A percentile compares a stretch with the other conserved stretches of the same genome.
Evolutionary conservation across 2,113 vertebrate genomes (phyloP).

Genomic region (Alligator mississippiensis): DNA sequence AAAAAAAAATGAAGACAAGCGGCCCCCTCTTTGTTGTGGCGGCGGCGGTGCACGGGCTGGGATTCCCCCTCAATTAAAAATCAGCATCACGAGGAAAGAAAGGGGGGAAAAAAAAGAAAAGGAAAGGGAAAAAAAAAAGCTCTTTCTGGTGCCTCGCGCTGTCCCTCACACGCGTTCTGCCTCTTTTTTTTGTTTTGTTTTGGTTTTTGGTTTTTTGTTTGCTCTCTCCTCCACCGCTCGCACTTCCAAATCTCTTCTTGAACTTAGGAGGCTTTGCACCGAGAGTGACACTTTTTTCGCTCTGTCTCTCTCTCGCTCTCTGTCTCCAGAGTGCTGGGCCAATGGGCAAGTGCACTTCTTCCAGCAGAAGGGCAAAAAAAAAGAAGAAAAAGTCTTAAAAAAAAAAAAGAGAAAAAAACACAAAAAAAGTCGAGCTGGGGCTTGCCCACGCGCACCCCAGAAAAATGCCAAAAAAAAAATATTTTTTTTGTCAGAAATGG

Average conservation of each 20-base stretch:
- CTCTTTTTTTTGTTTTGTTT: slow-evolving; percentile 35
- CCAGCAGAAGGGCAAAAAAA: slow-evolving; percentile 72
- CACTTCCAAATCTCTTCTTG: slow-evolving; percentile 82
- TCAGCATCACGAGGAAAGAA: slow-evolving; percentile 28
- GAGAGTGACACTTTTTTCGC: slow-evolving; percentile 76
- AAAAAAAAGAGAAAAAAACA: not conserved
- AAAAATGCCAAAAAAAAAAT: slow-evolving; percentile 49
- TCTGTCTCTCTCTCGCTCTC: slow-evolving; percentile 39
- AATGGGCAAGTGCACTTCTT: slow-evolving; percentile 80
- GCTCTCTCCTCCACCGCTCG: slow-evolving; percentile 81
- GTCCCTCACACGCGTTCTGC: no score
- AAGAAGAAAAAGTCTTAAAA: not conserved
- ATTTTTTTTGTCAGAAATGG: slow-evolving; percentile 72
- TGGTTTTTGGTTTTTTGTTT: slow-evolving; percentile 65
- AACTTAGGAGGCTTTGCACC: slow-evolving; percentile 80
- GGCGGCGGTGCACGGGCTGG: slow-evolving; percentile 72
- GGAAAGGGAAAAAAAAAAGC: slow-evolving; percentile 15
- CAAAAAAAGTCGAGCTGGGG: slow-evolving; percentile 59
- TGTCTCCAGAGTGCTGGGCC: slow-evolving; percentile 77
- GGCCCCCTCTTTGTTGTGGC: slow-evolving; percentile 45
- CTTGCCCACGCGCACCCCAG: slow-evolving; percentile 64
- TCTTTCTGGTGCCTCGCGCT: slow-evolving; percentile 14
- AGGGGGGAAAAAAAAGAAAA: no score
- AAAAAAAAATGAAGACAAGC: slow-evolving; percentile 22
- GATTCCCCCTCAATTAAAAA: slow-evolving; percentile 75